Evolutionary conservation across 2,797 vertebrate species (phyloP), one percentile per base, ranked within the genome.

Genomic region (Microchirus variegatus): DNA sequence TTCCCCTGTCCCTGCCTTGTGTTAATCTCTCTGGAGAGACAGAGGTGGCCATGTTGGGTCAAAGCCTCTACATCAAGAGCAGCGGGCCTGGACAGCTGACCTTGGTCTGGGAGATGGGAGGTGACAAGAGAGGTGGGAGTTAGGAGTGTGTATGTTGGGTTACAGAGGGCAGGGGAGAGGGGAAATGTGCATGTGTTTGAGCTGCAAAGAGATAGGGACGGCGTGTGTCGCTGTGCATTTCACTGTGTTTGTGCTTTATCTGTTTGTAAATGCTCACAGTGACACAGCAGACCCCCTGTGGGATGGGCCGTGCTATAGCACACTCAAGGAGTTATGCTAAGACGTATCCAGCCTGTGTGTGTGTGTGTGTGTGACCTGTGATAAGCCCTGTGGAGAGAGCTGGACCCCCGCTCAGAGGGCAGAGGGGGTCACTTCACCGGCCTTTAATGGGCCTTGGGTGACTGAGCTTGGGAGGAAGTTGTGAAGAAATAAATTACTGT

Each of bases 331-430:
- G 80, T 86, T 90, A 87, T 87, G 91, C 87, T 86, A 86, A 88
- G 75, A 87, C 76, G 78, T 68, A 80, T 85, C 80, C 80, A 73
- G 82, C 54, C 57, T 73, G 71, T 50, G 67, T 22, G 68, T 59
- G 43, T 60, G 69, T 72, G 62, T 67, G 56, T 49, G 59, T 52
- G 36, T 56, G 57, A 63, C 93, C 93, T 93, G 91, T 93, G 93
- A 96, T 96, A 95, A 96, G 93, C 93, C 91, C 92, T 91, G 87
- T 49, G 54, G 80, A 79, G 73, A 87, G 79, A 69, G 61, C 55
- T 51, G 76, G 73, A 84, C 60, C 77, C 70, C 75, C 57, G 16
- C 75, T 74, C 78, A 61, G 56, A 77, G 80, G 64, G 73, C 87
- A 91, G 89, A 89, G 87, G 89, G 89, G 83, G 79, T 35, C 78